Evolutionary conservation across 1,140 invertebrate species (phyloP), one percentile per base, ranked within the genome.

Genomic region (Trinorchestia longiramus): DNA sequence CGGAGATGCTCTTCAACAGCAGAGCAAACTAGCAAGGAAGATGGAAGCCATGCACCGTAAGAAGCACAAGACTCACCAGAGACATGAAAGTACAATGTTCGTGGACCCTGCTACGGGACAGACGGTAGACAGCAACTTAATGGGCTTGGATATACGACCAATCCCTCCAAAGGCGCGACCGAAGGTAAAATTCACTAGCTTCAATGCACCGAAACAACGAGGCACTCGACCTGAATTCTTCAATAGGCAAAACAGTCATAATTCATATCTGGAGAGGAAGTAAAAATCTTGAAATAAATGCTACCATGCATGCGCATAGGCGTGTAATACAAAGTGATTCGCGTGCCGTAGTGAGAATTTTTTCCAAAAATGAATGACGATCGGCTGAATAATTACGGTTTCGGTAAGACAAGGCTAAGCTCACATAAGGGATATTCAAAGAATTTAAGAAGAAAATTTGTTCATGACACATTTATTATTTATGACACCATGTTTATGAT

Each of bases 121-220:
- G 62, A 95, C 96, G n/a, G 96, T 97, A 11, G 92, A 96, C 47
- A 96, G 96, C 36, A 96, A 97, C 91, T 96, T 96, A 95, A 95
- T 97, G 44, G 96, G 96, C 6, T 90, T 97, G 77, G 96, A 95
- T 92, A 96, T 96, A 95, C 90, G 96, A n/a, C 96, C 96, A n/a
- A 97, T 97, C n/a, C 96, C 95, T 43, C 96, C 96, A 17, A 96
- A 97, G 87, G 95, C 96, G n/a, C 96, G 96, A 88, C 96, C 95
- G 23, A 77, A 28, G 96, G 96, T 91, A 96, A 98, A 77, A 77
- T 77, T 23, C 62, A 11, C 62, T 77, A 77, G 11, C 28, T 11
- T 3, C 36, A 36, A 77, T 77, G 36, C 28, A 23, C 36, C 36
- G 11, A 36, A 19, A 77, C 15, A 77, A 3, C 28, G 15, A 77